These are phyloP conservation scores for Drosophila sproati DNA, from an alignment of 1,140 invertebrate species.

Conservation along the genomic window DNA sequence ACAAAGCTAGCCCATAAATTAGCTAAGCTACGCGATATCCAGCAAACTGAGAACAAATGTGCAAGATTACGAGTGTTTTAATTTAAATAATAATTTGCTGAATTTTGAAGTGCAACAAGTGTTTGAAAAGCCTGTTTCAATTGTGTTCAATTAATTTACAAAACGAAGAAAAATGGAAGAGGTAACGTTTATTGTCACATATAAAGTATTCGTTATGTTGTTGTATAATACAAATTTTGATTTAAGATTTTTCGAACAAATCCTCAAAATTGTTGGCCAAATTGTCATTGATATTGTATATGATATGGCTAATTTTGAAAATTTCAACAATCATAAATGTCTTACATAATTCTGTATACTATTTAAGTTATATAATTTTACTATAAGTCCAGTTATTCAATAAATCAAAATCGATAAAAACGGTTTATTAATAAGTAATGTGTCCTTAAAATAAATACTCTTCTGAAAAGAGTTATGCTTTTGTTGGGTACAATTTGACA, in stretches of 20 bases:
- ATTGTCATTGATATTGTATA: too few species aligned
- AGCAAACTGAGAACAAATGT: constrained; percentile 17
- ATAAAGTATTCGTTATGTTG: neutral
- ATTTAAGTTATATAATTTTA: neutral
- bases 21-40: constrained; percentile 23
- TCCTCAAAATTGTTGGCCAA: too few species aligned
- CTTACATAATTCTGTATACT: neutral
- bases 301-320: too few species aligned
- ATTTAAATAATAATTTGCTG: constrained; percentile 19
- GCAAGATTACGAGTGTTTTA: constrained; percentile 4
- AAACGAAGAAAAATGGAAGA: constrained; percentile 48
- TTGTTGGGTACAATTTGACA: neutral
- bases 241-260: too few species aligned
- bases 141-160: constrained; percentile 60
- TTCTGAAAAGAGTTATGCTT: neutral
- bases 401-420: neutral
- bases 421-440: too few species aligned
- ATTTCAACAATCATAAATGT: neutral
- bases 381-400: too few species aligned
- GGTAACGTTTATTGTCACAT: constrained; percentile 42
- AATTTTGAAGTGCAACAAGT: constrained; percentile 20
- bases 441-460: neutral
- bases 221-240: neutral
- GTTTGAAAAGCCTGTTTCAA: constrained; percentile 35
- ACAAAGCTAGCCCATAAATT: constrained; percentile 24